A percentile compares a stretch with the other conserved stretches of the same genome.
phyloP scores from a whole-genome alignment of 2,113 vertebrate species.

The Lepisosteus oculatus region DNA sequence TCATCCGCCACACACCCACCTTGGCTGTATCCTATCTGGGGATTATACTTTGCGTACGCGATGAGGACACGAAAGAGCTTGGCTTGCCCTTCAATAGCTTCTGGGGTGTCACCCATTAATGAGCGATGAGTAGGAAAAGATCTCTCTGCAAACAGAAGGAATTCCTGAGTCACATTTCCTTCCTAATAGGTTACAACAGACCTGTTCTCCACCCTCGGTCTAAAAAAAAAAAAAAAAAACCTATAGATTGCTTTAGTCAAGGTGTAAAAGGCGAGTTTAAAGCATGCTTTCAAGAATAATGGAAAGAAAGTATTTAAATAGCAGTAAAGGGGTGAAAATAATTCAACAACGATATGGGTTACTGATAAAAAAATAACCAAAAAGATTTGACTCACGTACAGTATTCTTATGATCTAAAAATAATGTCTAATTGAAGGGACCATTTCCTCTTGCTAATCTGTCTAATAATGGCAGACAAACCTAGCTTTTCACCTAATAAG shows the following conservation, averaged over 20 bases:
- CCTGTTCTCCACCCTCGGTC: background rate
- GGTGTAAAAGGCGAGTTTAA: background rate
- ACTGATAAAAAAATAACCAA: too few species aligned
- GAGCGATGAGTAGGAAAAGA: constrained; percentile 67
- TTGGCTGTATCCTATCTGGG: constrained; percentile 63
- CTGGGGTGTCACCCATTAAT: constrained; percentile 64
- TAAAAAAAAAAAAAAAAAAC: background rate
- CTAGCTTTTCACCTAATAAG: too few species aligned
- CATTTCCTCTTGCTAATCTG: too few species aligned
- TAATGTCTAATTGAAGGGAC: too few species aligned
- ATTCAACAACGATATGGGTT: too few species aligned
- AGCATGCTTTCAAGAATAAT: too few species aligned
- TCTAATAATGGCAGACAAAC: too few species aligned
- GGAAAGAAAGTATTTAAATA: too few species aligned
- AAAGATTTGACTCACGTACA: too few species aligned
- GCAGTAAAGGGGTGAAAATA: too few species aligned
- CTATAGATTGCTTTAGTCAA: background rate
- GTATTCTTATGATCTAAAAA: too few species aligned
- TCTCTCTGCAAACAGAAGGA: constrained; percentile 39
- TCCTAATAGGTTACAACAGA: background rate
- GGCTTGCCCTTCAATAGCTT: constrained; percentile 67
- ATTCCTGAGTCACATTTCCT: background rate
- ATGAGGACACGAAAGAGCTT: constrained; percentile 66
- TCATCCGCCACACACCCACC: constrained; percentile 37
- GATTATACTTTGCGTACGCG: constrained; percentile 58